A percentile compares a stretch with the other conserved stretches of the same genome.
Evolutionary conservation across 2,113 vertebrate species (phyloP).

Genomic region (Ranitomeya variabilis): DNA sequence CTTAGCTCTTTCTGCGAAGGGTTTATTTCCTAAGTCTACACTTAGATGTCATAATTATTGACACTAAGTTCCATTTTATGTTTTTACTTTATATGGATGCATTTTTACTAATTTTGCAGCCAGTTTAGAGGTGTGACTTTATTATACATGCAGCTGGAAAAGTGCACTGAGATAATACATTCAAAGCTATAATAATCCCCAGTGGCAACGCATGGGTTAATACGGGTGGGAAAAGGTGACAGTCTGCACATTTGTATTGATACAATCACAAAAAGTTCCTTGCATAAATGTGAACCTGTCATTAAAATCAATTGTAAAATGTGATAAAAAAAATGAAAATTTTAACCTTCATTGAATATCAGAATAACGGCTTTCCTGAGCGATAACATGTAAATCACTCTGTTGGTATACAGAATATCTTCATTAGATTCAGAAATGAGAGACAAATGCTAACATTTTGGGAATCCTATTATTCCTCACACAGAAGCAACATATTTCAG

Average conservation of each 20-base stretch:
- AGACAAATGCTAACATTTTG: conserved; percentile 58
- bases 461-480: conserved; percentile 50
- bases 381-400: conserved; percentile 59
- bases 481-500: conserved; percentile 48
- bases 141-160: not conserved
- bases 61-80: not conserved
- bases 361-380: conserved; percentile 47
- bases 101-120: not conserved
- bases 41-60: too few species aligned
- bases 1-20: not conserved
- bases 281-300: conserved; percentile 50
- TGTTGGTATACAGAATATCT: conserved; percentile 56
- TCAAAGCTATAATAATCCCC: not conserved
- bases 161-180: not conserved
- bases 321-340: conserved; percentile 59
- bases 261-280: conserved; percentile 32
- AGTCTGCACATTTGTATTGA: conserved; percentile 27
- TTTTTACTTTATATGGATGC: not conserved
- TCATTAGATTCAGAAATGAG: conserved; percentile 58
- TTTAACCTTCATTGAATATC: conserved; percentile 60
- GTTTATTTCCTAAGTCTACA: not conserved
- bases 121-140: not conserved
- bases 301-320: conserved; percentile 56
- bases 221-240: not conserved
- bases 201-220: conserved; percentile 28